Evolutionary conservation across 2,113 vertebrate genomes (phyloP).

Genomic region (Rhinoderma darwinii): DNA sequence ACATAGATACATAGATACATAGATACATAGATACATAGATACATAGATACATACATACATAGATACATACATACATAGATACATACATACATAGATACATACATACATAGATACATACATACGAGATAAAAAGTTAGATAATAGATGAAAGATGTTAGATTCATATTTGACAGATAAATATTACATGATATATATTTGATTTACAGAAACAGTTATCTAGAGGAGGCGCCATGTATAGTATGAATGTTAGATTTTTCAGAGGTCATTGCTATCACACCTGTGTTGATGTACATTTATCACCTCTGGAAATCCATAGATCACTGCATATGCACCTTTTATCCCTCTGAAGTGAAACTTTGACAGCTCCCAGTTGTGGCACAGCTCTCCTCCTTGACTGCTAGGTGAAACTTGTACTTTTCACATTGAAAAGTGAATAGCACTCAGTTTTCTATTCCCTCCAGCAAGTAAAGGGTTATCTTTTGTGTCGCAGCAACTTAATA

Average conservation of each 20-base stretch:
- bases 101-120: too few relatives aligned
- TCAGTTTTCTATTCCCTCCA: background rate
- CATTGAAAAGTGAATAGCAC: background rate
- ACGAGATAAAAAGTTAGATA: too few relatives aligned
- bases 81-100: too few relatives aligned
- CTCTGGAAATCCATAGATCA: background rate
- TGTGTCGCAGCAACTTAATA: constrained; percentile 83
- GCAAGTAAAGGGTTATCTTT: constrained; percentile 51
- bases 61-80: too few relatives aligned
- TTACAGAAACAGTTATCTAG: background rate
- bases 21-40: too few relatives aligned
- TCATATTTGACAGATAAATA: background rate
- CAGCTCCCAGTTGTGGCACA: background rate
- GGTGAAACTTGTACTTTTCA: background rate
- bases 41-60: too few relatives aligned
- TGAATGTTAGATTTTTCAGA: background rate
- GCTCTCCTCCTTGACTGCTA: background rate
- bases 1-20: too few relatives aligned
- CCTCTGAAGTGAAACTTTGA: background rate
- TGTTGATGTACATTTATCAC: background rate
- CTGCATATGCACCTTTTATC: background rate
- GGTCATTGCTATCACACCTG: background rate
- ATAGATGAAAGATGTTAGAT: background rate
- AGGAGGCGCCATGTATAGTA: too few relatives aligned
- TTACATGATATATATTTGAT: background rate